Evolutionary conservation across 1,140 invertebrate species (phyloP), one percentile per base, ranked within the genome.

Genomic region (Cepaea nemoralis): DNA sequence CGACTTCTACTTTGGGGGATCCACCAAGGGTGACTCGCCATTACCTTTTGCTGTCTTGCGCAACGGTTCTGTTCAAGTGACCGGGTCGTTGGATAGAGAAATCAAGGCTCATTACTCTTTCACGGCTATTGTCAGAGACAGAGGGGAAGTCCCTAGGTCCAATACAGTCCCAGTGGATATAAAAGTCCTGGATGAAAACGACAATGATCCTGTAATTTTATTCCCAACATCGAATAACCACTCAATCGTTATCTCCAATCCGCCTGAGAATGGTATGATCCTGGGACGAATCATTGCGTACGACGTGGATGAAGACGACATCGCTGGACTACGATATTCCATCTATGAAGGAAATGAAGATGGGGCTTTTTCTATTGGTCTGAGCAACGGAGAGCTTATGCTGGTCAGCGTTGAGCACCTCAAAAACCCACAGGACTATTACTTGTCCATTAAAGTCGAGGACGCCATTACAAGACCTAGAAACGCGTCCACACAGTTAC

Each of bases 81-180:
- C 97, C 0, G 97, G 97, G 76, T 96, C 97, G 0, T 91, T 99
- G 77, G 97, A 99, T 88, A 93, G 97, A 35, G 97, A 99, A 92
- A 93, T 93, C 1, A 93, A 95, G 12, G 89, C 94, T 0, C 93
- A 94, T 80, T 98, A 98, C 90, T 92, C 94, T 48, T 92, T 99
- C 67, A 94, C 95, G 0, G 94, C 98, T 40, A 94, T 95, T 0
- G 97, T 96, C 6, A 97, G 77, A 37, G 91, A 91, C 78, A 78
- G 75, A 27, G 89, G 89, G 0, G 77, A 50, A 1, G 78, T 83
- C 33, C 82, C 86, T 16, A 80, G 70, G 27, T 81, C 80, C 1
- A 85, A 82, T 69, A 71, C 83, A 16, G 81, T 82, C 48, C 55
- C 76, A 16, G 83, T 83, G 22, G 80, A 75, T n/a, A 79, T 89